phyloP scores from a whole-genome alignment of 2,113 vertebrate genomes.

The Thymallus thymallus region DNA sequence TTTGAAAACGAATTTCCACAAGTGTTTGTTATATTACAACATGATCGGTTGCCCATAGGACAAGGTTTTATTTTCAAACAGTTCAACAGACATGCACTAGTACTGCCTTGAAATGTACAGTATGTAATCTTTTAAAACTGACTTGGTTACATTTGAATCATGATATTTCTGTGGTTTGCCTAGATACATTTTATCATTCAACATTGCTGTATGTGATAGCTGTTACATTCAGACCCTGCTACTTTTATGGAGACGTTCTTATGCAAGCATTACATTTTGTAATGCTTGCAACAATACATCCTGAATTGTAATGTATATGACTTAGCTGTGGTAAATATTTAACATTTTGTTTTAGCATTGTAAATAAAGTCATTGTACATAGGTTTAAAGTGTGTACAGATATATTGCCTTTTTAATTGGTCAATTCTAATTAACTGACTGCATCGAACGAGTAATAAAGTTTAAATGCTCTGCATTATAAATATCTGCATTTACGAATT shows the following conservation, averaged over 20 bases:
- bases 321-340: slow-evolving; percentile 14
- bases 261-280: neutral
- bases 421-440: neutral
- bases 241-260: neutral
- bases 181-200: neutral
- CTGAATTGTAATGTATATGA: neutral
- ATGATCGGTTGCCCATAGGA: slow-evolving; percentile 26
- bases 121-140: neutral
- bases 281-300: neutral
- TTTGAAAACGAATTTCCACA: neutral
- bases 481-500: neutral
- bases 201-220: neutral
- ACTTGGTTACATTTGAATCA: neutral
- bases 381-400: slow-evolving; percentile 17
- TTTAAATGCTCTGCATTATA: neutral
- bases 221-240: slow-evolving; percentile 12
- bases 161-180: neutral
- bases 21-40: slow-evolving; percentile 14
- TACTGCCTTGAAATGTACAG: slow-evolving; percentile 19
- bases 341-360: slow-evolving; percentile 12
- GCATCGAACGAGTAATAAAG: slow-evolving; percentile 50
- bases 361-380: slow-evolving; percentile 42
- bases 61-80: slow-evolving; percentile 26
- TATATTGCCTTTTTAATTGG: neutral
- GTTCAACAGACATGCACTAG: slow-evolving; percentile 60